These are phyloP conservation scores for Tetramorium simillimum DNA, from an alignment of 1,140 invertebrate genomes.

Conservation along the genomic window DNA sequence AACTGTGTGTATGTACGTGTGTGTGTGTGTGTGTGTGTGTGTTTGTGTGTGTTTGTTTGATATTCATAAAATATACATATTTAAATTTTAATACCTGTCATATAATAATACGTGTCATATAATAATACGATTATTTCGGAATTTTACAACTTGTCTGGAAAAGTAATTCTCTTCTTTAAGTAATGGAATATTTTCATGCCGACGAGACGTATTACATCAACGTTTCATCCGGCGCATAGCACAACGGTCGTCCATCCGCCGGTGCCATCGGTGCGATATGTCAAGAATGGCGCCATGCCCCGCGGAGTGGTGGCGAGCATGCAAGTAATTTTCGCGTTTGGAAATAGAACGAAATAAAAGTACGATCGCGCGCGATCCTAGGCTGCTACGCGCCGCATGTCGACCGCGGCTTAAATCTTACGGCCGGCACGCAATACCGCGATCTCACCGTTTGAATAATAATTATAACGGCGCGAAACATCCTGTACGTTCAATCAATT, in stretches of 20 bases:
- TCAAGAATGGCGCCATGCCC: constrained; percentile 72
- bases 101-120: no score
- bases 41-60: background rate
- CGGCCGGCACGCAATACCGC: background rate
- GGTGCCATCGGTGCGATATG: constrained; percentile 68
- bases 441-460: background rate
- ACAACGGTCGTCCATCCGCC: background rate
- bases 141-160: background rate
- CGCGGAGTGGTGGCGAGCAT: constrained; percentile 46
- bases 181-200: background rate
- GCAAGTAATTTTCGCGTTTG: constrained; percentile 74
- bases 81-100: background rate
- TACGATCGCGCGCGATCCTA: constrained; percentile 52
- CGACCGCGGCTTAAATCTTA: background rate
- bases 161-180: background rate
- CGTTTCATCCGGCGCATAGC: background rate
- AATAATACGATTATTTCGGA: background rate
- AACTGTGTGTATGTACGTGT: no score
- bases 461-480: background rate
- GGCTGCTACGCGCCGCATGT: constrained; percentile 4
- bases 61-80: background rate
- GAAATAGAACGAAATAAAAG: constrained; percentile 75
- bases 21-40: no score
- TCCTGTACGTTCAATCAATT: background rate
- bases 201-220: background rate